A percentile compares a stretch with the other conserved stretches of the same genome.
phyloP scores from a whole-genome alignment of 2,888 invertebrate genomes.

The Parthenolecanium corni region DNA sequence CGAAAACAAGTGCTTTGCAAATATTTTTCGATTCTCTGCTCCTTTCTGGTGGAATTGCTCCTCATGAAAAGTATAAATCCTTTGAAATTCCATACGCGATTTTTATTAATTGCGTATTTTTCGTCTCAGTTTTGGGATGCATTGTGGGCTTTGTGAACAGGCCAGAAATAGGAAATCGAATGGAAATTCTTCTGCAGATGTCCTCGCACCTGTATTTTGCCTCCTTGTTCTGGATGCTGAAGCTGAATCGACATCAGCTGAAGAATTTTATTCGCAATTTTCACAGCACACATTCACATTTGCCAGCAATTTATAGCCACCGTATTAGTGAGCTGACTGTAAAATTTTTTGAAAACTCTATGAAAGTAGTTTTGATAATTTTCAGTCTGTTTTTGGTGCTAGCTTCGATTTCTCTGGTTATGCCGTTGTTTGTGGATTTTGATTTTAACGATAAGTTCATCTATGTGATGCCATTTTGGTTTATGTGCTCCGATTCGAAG shows the following conservation, averaged over 20 bases:
- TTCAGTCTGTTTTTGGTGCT: constrained; percentile 6
- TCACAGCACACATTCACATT: no score
- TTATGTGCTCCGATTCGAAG: neutral
- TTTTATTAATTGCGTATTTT: neutral
- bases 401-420: neutral
- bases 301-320: no score
- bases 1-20: no score
- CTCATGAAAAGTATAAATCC: neutral
- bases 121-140: neutral
- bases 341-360: neutral
- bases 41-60: neutral
- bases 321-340: neutral
- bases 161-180: neutral
- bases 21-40: no score
- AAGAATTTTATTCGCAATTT: neutral
- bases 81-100: neutral
- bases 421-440: neutral
- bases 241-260: neutral
- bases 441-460: constrained; percentile 9
- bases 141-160: neutral
- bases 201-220: neutral
- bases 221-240: neutral
- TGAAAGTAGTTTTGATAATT: neutral
- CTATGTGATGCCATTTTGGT: constrained; percentile 15
- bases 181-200: constrained; percentile 6